Base-by-base conservation (phyloP, 1,140 invertebrate species). In the Camponotus floridanus region DNA sequence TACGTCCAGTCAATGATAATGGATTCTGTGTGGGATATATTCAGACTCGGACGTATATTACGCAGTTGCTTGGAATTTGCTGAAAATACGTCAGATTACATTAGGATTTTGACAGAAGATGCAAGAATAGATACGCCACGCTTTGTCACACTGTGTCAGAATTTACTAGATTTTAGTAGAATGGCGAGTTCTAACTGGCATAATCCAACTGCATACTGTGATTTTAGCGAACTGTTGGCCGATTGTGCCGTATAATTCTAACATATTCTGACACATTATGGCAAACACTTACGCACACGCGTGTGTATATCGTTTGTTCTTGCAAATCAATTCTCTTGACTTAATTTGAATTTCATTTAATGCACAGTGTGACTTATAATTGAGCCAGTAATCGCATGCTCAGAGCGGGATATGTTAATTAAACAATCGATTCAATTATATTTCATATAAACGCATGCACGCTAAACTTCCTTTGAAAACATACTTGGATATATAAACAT, bases 341-440 rank as follows among this genome's bases (percentile, higher is more conserved):
- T 80, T 80, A 39, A 73, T 73, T 26, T 61, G 31, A 81, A 70
- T 81, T 81, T 59, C 67, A 81, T 59, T 71, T 81, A 81, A 73
- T 31, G 21, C 21, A n/a, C 76, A 48, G 65, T 6, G 36, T n/a
- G 26, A 26, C 26, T 15, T 81, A 73, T 71, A 59, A 81, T 31
- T 18, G 6, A 7, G 7, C 9, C 26, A 11, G 11, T 73, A 83
- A 83, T 74, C 61, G 48, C 6, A 73, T 4, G 1, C 13, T 73
- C 39, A 26, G 13, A 36, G 11, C 9, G 39, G 13, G n/a, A 55
- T 15, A 39, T 55, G 62, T 33, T 68, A 68, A 36, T 79, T 68
- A 79, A 68, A 79, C 45, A 79, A 68, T 51, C 62, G 45, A 68
- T 79, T 65, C 26, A 9, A 21, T 18, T 45, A 15, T 21, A 42